phyloP scores from a whole-genome alignment of 2,113 vertebrate genomes.

The Hippocampus guttulatus region DNA sequence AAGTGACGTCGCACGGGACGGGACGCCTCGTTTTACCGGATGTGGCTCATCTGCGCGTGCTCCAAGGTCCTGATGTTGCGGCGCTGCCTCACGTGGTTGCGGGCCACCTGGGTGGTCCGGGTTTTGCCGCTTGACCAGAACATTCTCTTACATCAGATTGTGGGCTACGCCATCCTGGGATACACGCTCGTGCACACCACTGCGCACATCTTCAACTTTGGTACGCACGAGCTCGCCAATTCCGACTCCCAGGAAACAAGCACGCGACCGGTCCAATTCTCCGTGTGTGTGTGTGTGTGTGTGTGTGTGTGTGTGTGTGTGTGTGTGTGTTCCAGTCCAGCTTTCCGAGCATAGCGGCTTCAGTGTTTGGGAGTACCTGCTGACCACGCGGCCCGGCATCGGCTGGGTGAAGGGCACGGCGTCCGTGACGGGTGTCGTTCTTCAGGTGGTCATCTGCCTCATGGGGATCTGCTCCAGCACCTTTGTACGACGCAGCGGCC shows the following conservation, averaged over 20 bases:
- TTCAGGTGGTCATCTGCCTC: slow-evolving; percentile 74
- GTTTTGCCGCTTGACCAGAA: slow-evolving; percentile 83
- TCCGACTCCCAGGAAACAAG: neutral
- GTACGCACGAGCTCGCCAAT: slow-evolving; percentile 49
- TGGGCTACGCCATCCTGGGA: slow-evolving; percentile 74
- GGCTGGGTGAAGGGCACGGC: slow-evolving; percentile 76
- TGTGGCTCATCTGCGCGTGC: neutral
- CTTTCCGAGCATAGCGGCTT: slow-evolving; percentile 37
- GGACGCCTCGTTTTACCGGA: neutral
- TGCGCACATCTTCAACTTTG: slow-evolving; percentile 78
- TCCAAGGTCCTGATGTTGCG: slow-evolving; percentile 84
- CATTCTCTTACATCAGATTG: slow-evolving; percentile 79
- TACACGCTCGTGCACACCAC: slow-evolving; percentile 70
- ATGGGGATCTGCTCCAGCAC: slow-evolving; percentile 81
- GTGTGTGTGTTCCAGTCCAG: slow-evolving; percentile 52
- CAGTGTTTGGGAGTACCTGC: slow-evolving; percentile 76
- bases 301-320: neutral
- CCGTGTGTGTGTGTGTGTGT: neutral
- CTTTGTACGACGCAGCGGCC: slow-evolving; percentile 78
- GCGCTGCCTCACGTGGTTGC: slow-evolving; percentile 79
- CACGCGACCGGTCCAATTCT: neutral
- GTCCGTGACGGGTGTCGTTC: slow-evolving; percentile 71
- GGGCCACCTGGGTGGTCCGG: slow-evolving; percentile 74
- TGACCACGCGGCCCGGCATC: slow-evolving; percentile 71
- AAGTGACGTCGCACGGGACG: neutral